These are phyloP conservation scores for Invenusta paracnida DNA, from an alignment of 2,888 invertebrate genomes.

Conservation along the genomic window DNA sequence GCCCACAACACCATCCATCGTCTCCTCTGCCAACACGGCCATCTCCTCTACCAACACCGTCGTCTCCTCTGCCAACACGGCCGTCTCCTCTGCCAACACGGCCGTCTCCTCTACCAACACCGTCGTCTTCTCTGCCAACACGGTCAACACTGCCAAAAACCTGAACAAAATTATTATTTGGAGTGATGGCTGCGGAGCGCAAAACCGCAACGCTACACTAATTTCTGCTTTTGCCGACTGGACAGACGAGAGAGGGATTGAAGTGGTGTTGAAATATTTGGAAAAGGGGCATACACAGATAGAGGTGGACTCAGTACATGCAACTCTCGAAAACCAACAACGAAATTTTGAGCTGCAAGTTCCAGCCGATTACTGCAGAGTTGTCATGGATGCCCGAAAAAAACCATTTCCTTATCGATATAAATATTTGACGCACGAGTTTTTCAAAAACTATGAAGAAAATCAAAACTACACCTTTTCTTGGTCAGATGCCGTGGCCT, in stretches of 20 bases:
- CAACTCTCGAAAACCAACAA: not conserved
- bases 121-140: not conserved
- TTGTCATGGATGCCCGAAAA: not conserved
- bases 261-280: not conserved
- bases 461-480: not conserved
- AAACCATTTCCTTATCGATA: constrained; percentile 15
- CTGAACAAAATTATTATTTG: not conserved
- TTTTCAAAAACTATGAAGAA: constrained; percentile 14
- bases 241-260: not conserved
- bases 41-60: not conserved
- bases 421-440: not conserved
- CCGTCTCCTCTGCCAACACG: not conserved
- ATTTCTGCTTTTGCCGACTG: not conserved
- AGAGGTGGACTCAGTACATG: not conserved
- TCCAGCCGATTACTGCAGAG: constrained; percentile 19
- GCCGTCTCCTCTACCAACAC: not conserved
- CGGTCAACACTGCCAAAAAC: not conserved
- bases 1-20: not conserved
- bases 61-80: not conserved
- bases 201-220: constrained; percentile 8
- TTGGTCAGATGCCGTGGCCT: not conserved
- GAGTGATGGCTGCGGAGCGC: constrained; percentile 5
- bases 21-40: not conserved
- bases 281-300: constrained; percentile 8
- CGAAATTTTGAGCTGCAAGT: not conserved